These are phyloP conservation scores for Rhodinocichla rosea DNA, from an alignment of 2,113 vertebrate species.

Conservation along the genomic window DNA sequence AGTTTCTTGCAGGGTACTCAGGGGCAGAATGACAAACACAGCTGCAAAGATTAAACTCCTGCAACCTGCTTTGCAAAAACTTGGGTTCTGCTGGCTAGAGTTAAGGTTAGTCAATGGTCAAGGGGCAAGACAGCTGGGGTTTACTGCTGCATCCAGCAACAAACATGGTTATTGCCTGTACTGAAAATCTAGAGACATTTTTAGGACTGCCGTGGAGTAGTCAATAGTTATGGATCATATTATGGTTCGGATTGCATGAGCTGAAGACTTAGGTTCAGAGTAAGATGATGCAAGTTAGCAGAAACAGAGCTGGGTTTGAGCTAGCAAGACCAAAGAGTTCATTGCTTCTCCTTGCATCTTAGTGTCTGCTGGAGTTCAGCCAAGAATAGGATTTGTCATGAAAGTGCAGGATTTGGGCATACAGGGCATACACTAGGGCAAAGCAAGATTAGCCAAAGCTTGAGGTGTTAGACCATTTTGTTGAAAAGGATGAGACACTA, in stretches of 20 bases:
- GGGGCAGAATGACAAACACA: neutral
- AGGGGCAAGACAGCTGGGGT: neutral
- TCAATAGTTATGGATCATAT: neutral
- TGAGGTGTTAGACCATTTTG: neutral
- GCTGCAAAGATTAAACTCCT: neutral
- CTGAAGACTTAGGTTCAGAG: neutral
- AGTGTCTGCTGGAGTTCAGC: neutral
- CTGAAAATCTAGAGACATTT: neutral
- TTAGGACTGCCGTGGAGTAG: neutral
- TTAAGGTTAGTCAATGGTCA: neutral
- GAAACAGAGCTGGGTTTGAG: neutral
- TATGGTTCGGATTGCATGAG: neutral
- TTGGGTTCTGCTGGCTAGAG: neutral
- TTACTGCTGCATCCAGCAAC: neutral
- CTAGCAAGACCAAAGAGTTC: neutral
- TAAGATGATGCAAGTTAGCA: neutral
- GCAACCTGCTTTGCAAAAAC: neutral
- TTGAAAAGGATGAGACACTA: neutral
- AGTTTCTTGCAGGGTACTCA: neutral
- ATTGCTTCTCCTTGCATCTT: neutral
- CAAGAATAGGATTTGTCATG: neutral
- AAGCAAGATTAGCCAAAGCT: neutral
- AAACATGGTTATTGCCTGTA: neutral
- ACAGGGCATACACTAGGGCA: neutral
- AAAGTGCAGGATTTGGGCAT: neutral